Evolutionary conservation across 2,888 invertebrate genomes (phyloP), one percentile per base, ranked within the genome.

Genomic region (Eupithecia tripunctaria): DNA sequence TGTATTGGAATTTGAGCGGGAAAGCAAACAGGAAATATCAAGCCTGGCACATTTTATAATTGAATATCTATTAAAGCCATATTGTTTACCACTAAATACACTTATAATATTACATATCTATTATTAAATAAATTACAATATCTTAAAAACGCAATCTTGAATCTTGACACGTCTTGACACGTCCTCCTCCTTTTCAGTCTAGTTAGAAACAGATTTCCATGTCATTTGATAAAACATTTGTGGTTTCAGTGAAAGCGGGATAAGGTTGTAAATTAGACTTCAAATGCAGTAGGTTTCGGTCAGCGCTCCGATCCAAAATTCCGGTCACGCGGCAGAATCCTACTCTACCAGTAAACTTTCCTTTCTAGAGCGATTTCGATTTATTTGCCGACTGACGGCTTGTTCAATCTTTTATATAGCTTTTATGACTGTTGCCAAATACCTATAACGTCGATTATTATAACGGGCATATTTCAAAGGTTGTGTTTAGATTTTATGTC

Each of bases 241-340:
- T 66, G 70, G 73, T 74, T 74, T 68, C 60, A 47, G 67, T 71
- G 41, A 60, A 68, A 68, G 67, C 41, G 70, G 72, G 29, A 12
- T 60, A 69, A 69, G 69, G 64, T 74, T 67, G 71, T 74, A 74
- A 74, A 74, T 74, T 71, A 74, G 70, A 68, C 70, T 71, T 74
- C 70, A 74, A 74, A 74, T 74, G 70, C 73, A 74, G 73, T 73
- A 65, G 38, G 70, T 71, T 68, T 68, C 68, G 69, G 73, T 74
- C 73, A 74, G 73, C 70, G 70, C 43, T 21, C 21, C 64, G 38
- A 25, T 74, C 70, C 64, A 25, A 68, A 73, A 74, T 74, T 74
- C 73, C 73, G 68, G 70, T 74, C 73, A 74, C 73, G 73, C 71
- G 68, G 70, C 70, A 51, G 65, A 73, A 74, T 74, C 73, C 73